Percentiles rank a stretch among this genome's conserved stretches.
These are phyloP conservation scores for Chionoecetes opilio DNA, from an alignment of 1,140 invertebrate genomes.

Conservation along the genomic window DNA sequence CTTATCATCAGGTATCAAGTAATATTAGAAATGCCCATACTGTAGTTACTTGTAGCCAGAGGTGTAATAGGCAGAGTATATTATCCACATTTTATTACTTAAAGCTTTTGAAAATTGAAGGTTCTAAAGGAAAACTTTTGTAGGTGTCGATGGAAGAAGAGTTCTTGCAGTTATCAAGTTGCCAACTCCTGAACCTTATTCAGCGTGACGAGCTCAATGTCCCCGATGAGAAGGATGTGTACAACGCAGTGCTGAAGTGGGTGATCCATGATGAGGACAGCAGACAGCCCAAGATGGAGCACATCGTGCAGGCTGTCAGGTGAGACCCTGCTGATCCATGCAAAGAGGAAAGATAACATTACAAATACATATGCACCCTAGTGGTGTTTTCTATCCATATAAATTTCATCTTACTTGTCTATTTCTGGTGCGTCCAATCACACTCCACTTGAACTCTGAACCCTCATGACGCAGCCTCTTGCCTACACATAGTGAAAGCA, in stretches of 20 bases:
- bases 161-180: constrained; percentile 91
- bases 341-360: not conserved
- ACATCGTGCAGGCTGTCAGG: constrained; percentile 90
- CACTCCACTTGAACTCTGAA: not conserved
- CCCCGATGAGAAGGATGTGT: constrained; percentile 94
- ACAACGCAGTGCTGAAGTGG: constrained; percentile 96
- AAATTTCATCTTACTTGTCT: not conserved
- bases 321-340: not conserved
- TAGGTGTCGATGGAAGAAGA: constrained; percentile 95
- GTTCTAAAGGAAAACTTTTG: constrained; percentile 73
- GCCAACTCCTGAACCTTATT: constrained; percentile 91
- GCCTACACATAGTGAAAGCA: too few relatives aligned
- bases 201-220: constrained; percentile 95
- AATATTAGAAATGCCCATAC: not conserved
- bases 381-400: not conserved
- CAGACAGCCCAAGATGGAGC: constrained; percentile 92
- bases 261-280: constrained; percentile 92
- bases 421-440: not conserved
- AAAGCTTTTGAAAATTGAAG: not conserved
- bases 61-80: too few relatives aligned
- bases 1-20: too few relatives aligned
- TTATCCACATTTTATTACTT: not conserved
- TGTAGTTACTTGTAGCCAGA: not conserved
- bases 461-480: not conserved
- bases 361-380: not conserved